Evolutionary conservation across 23 tunicate genomes (phyloP).

Genomic region (Halocynthia roretzi): DNA sequence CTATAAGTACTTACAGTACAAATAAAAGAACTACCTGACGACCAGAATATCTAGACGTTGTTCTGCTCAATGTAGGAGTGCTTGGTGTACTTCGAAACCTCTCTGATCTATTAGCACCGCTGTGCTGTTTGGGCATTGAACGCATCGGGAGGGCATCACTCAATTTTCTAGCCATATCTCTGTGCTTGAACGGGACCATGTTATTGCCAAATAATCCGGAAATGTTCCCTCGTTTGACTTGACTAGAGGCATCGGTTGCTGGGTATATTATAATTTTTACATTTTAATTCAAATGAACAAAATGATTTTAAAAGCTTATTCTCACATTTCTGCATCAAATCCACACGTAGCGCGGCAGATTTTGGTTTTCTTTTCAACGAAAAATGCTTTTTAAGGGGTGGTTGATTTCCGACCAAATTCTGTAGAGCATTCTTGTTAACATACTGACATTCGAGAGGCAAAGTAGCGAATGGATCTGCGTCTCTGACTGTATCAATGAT

Average conservation of each 20-base stretch:
- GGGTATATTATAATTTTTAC: too few species aligned
- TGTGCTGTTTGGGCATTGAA: conserved; percentile 32
- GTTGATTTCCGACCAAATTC: conserved; percentile 65
- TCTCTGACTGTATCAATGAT: conserved; percentile 39
- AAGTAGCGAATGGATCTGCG: conserved; percentile 50
- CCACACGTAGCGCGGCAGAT: conserved; percentile 80
- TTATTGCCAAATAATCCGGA: conserved; percentile 29
- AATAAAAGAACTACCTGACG: too few species aligned
- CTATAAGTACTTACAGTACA: too few species aligned
- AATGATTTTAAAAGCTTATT: not conserved
- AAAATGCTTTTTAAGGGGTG: conserved; percentile 68
- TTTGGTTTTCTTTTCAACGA: conserved; percentile 76
- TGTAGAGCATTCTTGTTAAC: conserved; percentile 72
- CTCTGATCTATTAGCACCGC: conserved; percentile 28
- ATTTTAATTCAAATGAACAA: too few species aligned
- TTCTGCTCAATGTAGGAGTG: conserved; percentile 5
- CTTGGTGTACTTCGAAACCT: conserved; percentile 29
- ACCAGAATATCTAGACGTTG: conserved; percentile 15
- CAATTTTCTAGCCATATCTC: conserved; percentile 75
- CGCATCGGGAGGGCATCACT: conserved; percentile 57
- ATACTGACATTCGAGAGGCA: conserved; percentile 83
- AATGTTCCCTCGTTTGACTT: conserved; percentile 47
- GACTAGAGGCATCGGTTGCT: conserved; percentile 75
- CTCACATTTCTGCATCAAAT: conserved; percentile 68
- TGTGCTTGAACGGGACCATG: conserved; percentile 74